Conservation (phyloP, 2,113 vertebrate species). For the Carlito syrichta region DNA sequence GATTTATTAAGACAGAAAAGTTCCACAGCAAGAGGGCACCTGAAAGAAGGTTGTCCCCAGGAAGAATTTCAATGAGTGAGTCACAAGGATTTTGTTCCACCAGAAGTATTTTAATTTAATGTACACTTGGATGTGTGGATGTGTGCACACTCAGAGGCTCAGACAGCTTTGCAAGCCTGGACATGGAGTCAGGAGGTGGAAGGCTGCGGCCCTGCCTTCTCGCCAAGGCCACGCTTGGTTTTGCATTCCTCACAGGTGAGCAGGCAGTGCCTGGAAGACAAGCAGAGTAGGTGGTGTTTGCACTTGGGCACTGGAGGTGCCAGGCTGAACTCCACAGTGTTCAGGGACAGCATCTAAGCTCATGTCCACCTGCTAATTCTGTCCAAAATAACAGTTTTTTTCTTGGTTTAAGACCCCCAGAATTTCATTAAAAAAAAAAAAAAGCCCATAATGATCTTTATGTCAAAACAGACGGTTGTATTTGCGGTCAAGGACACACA, state of each 20-base stretch:
- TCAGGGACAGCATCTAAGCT: not conserved
- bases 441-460: not conserved
- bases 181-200: slow-evolving; percentile 60
- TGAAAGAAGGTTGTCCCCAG: too few species aligned
- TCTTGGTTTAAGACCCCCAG: not conserved
- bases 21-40: too few species aligned
- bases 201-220: slow-evolving; percentile 38
- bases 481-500: not conserved
- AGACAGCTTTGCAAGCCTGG: slow-evolving; percentile 21
- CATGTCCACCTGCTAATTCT: not conserved
- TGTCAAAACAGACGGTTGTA: not conserved
- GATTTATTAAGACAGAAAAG: too few species aligned
- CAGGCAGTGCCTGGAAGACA: slow-evolving; percentile 72
- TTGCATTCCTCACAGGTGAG: slow-evolving; percentile 79
- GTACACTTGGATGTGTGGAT: slow-evolving; percentile 34
- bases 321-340: too few species aligned
- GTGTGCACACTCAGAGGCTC: slow-evolving; percentile 1
- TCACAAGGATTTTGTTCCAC: not conserved
- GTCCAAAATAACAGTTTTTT: not conserved
- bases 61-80: not conserved
- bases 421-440: too few species aligned
- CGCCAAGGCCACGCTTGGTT: slow-evolving; percentile 42
- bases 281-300: not conserved
- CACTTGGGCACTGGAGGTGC: not conserved
- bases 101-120: not conserved